Evolutionary conservation across 2,888 invertebrate species (phyloP).

Genomic region (Liopterus haemorrhoidalis): DNA sequence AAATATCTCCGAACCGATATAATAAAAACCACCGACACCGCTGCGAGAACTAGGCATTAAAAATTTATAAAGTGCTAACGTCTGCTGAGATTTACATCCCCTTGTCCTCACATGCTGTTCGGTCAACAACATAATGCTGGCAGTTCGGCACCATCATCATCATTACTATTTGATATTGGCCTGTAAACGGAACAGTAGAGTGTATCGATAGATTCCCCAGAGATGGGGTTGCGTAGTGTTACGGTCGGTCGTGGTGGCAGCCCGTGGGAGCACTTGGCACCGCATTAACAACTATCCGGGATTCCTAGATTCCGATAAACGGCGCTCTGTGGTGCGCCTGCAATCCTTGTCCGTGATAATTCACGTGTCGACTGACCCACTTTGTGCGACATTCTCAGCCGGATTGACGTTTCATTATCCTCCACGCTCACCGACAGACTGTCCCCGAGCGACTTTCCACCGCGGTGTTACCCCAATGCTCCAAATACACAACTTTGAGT

Average conservation of each 20-base stretch:
- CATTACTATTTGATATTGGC: constrained; percentile 23
- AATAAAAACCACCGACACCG: constrained; percentile 26
- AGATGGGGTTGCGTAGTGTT: constrained; percentile 34
- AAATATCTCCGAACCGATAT: constrained; percentile 31
- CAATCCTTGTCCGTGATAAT: constrained; percentile 20
- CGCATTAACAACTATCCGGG: constrained; percentile 40
- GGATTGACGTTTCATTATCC: no score
- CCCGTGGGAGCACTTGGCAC: constrained; percentile 42
- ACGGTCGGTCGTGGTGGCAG: constrained; percentile 30
- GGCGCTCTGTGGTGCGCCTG: constrained; percentile 2
- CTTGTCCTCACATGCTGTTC: no score
- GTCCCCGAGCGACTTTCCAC: no score
- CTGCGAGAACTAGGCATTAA: constrained; percentile 17
- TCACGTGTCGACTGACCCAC: constrained; percentile 14
- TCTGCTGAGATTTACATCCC: constrained; percentile 15
- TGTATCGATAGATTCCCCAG: constrained; percentile 31
- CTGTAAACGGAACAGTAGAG: constrained; percentile 16
- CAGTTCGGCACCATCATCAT: constrained; percentile 7
- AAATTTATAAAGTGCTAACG: constrained; percentile 20
- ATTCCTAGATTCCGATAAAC: constrained; percentile 38
- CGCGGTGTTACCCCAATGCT: no score
- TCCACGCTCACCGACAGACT: no score
- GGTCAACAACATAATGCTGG: not conserved
- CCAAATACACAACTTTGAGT: no score
- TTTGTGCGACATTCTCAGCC: no score